phyloP scores from a whole-genome alignment of 2,888 invertebrate genomes.

The Plusia festucae region DNA sequence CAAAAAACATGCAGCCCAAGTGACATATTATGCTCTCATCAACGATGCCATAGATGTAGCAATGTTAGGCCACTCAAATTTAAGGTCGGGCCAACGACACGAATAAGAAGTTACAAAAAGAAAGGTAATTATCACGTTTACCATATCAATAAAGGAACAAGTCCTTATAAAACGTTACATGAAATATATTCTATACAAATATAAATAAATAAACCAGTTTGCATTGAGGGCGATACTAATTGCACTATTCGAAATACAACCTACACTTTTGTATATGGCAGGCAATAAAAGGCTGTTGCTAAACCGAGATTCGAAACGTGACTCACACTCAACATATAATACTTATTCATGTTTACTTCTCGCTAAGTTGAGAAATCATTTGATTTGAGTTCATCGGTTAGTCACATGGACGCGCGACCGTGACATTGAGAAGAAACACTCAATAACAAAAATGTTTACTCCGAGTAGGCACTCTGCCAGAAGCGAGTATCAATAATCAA shows the following conservation, averaged over 20 bases:
- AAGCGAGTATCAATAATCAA: constrained; percentile 42
- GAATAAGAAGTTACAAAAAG: too few species aligned
- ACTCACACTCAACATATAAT: constrained; percentile 43
- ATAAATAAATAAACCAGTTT: constrained; percentile 36
- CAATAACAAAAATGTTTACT: constrained; percentile 59
- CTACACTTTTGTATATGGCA: constrained; percentile 50
- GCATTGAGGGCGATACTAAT: constrained; percentile 53
- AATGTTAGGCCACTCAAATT: too few species aligned
- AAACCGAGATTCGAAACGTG: constrained; percentile 43
- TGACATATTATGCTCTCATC: too few species aligned
- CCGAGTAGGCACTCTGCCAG: constrained; percentile 63
- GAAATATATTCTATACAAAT: not conserved
- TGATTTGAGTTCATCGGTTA: constrained; percentile 33
- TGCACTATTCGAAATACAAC: constrained; percentile 54
- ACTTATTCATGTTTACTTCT: constrained; percentile 39
- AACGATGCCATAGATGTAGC: too few species aligned
- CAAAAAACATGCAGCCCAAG: too few species aligned
- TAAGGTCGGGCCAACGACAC: too few species aligned
- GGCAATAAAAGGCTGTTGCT: constrained; percentile 50
- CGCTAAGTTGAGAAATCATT: constrained; percentile 49
- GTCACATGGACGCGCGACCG: constrained; percentile 45
- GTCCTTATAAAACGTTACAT: not conserved
- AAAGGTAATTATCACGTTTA: not conserved
- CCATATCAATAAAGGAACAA: not conserved
- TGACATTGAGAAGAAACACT: constrained; percentile 62